These are phyloP conservation scores for Sarcophilus harrisii DNA, from an alignment of 2,797 vertebrate genomes.

Conservation along the genomic window DNA sequence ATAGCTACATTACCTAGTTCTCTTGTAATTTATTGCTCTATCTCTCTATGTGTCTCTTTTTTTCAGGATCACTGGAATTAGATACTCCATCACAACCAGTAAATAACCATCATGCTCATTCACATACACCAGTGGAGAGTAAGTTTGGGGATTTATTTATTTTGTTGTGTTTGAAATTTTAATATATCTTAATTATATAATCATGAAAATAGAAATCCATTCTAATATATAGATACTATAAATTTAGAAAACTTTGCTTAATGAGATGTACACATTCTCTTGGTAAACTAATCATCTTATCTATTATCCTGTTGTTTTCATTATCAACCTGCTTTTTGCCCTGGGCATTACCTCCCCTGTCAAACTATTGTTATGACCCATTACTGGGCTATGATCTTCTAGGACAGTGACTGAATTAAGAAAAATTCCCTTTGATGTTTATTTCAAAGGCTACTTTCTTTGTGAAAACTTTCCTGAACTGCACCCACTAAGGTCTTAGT, in stretches of 20 bases:
- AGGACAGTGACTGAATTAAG: neutral
- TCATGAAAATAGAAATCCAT: slow-evolving; percentile 24
- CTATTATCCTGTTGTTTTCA: slow-evolving; percentile 6
- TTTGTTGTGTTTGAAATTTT: slow-evolving; percentile 35
- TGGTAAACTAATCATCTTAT: slow-evolving; percentile 10
- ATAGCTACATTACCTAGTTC: neutral
- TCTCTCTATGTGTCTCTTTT: slow-evolving; percentile 25
- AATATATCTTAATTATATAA: neutral
- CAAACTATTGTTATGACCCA: slow-evolving; percentile 22
- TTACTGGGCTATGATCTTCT: neutral
- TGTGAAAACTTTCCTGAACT: neutral
- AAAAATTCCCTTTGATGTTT: neutral
- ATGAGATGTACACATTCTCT: neutral
- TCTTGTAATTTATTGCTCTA: neutral
- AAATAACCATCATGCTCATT: slow-evolving; percentile 98
- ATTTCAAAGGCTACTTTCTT: neutral
- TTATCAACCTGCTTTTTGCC: slow-evolving; percentile 13
- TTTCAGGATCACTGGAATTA: slow-evolving; percentile 95
- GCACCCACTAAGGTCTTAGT: neutral
- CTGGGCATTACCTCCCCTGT: slow-evolving; percentile 18
- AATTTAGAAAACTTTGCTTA: neutral
- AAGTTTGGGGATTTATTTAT: slow-evolving; percentile 80
- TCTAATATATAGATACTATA: neutral
- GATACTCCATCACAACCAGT: slow-evolving; percentile 98
- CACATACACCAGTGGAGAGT: slow-evolving; percentile 96